Evolutionary conservation across 1,140 invertebrate species (phyloP), one percentile per base, ranked within the genome.

Genomic region (Neelides sp.): DNA sequence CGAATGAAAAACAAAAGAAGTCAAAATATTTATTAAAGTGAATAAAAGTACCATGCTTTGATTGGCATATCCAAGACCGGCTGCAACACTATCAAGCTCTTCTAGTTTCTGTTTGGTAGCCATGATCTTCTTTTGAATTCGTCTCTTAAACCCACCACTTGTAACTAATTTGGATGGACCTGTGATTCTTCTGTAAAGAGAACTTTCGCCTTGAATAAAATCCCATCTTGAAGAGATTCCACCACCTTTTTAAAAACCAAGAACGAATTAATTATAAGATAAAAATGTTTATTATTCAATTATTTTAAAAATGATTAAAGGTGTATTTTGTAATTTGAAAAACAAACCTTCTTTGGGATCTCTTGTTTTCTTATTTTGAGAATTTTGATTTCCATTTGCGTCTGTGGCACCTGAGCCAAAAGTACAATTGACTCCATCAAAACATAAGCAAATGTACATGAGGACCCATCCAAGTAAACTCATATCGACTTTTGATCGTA

Each of bases 121-220:
- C 23, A 55, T 19, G 20, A 55, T 40, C 37, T 60, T 60, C 27
- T 60, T 60, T 28, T 55, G 58, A 28, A 60, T 60, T 13, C 58
- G 43, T 17, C 52, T 23, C 43, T 57, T 57, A n/a, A 57, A 54
- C 5, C 37, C 37, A 28, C 45, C 45, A 1, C 19, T 20, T 22
- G 41, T 34, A 19, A 36, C 42, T 10, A 23, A n/a, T 26, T 54
- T 51, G 1, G n/a, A 20, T 10, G 52, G 27, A 5, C 44, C 42
- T 26, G 17, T 50, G 19, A 54, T 35, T 26, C 46, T 48, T 12
- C 54, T 17, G 35, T 60, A 57, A 10, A 54, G 50, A 15, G 54
- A 57, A 47, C 54, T 71, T 65, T 79, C 80, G 44, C 80, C 80
- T 57, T 82, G 80, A 60, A 87, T 79, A 67, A 85, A 87, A 64